These are phyloP conservation scores for Pseudomyrmex concolor DNA, from an alignment of 1,140 invertebrate species.

Conservation along the genomic window DNA sequence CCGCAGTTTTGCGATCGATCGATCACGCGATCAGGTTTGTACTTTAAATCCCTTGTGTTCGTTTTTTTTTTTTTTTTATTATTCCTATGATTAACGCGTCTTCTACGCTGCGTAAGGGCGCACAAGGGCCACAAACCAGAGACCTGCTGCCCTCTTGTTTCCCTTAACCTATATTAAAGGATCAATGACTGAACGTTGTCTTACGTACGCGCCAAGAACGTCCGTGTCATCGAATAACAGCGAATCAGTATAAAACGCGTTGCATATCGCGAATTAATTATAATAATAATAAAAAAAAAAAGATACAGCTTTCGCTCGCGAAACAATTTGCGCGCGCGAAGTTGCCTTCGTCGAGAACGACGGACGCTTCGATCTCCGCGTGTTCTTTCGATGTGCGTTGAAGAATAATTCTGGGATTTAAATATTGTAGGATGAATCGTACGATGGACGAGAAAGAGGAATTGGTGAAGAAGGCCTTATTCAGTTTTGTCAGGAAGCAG, in stretches of 20 bases:
- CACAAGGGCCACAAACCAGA: conserved; percentile 23
- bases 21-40: neutral
- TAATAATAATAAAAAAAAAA: too few species aligned
- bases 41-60: too few species aligned
- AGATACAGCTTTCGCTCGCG: too few species aligned
- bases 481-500: conserved; percentile 91
- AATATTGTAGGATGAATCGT: conserved; percentile 79
- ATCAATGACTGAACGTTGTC: conserved; percentile 52
- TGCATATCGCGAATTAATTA: too few species aligned
- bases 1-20: too few species aligned
- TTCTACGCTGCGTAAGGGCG: conserved; percentile 7
- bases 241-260: too few species aligned
- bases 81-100: neutral
- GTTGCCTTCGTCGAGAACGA: too few species aligned
- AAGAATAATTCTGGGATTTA: neutral
- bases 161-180: conserved; percentile 63
- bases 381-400: neutral
- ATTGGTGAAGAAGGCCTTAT: conserved; percentile 91
- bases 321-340: too few species aligned
- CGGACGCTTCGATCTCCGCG: too few species aligned
- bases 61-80: too few species aligned
- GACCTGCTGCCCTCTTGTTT: conserved; percentile 63
- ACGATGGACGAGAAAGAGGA: conserved; percentile 90
- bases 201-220: conserved; percentile 22
- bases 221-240: too few species aligned